phyloP scores from a whole-genome alignment of 2,113 vertebrate genomes.

The Ailurus styani region DNA sequence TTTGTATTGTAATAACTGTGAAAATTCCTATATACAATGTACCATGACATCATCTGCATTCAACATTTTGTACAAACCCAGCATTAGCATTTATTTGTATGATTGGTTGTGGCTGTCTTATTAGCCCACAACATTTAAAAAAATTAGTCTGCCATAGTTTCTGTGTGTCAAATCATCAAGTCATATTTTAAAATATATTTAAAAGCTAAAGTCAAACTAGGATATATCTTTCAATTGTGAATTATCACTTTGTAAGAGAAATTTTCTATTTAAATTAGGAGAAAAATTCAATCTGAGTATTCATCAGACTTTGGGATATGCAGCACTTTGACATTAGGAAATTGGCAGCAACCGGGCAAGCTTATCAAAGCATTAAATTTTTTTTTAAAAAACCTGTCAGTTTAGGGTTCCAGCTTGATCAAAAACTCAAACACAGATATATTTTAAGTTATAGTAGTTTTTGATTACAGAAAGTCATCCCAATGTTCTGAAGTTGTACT shows the following conservation, averaged over 20 bases:
- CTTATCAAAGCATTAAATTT: not conserved
- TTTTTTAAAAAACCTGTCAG: not conserved
- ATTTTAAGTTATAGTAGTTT: not conserved
- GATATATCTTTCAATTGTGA: not conserved
- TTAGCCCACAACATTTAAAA: not conserved
- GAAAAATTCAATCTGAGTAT: not conserved
- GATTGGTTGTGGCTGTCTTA: not conserved
- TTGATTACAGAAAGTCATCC: not conserved
- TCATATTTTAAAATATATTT: constrained; percentile 8
- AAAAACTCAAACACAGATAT: not conserved
- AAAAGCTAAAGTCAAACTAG: not conserved
- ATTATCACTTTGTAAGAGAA: not conserved
- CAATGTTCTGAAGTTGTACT: not conserved
- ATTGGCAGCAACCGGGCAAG: not conserved
- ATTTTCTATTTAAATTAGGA: not conserved
- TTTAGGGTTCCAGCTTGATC: not conserved
- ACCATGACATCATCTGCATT: not conserved
- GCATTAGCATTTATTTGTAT: not conserved
- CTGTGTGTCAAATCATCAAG: not conserved
- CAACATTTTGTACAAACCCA: not conserved
- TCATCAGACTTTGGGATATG: not conserved
- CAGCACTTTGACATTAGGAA: not conserved
- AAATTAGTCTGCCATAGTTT: not conserved
- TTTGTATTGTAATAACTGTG: not conserved
- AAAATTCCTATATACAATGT: not conserved